Evolutionary conservation across 92 coral and sea anemone genomes (phyloP).

Genomic region (Phymanthus crucifer): DNA sequence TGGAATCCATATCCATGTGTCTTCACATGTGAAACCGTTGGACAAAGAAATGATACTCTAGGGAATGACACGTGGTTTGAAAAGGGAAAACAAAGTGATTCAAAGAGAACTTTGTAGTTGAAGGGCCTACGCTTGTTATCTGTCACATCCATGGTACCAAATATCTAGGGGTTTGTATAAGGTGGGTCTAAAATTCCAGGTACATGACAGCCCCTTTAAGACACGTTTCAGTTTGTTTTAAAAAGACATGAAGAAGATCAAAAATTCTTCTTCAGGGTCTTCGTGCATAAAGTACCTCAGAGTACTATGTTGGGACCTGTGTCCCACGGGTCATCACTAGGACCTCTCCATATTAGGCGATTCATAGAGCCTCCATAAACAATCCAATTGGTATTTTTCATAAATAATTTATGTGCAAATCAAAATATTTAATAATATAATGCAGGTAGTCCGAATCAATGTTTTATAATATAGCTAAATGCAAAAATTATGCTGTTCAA

Average conservation of each 20-base stretch:
- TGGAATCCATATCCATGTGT: no score
- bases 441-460: not conserved
- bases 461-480: not conserved
- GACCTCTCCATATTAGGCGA: not conserved
- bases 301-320: no score
- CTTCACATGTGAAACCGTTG: no score
- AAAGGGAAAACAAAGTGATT: not conserved
- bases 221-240: no score
- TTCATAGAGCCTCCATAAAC: not conserved
- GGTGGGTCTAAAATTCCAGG: not conserved
- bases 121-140: not conserved
- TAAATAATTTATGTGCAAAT: not conserved
- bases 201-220: not conserved
- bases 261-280: no score
- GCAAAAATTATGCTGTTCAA: not conserved
- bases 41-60: no score
- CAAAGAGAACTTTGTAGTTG: no score
- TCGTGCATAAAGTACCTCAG: no score
- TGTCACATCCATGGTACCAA: not conserved
- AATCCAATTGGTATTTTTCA: not conserved
- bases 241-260: no score
- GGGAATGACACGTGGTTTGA: no score
- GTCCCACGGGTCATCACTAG: not conserved
- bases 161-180: not conserved
- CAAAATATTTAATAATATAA: conserved; percentile 9